Evolutionary conservation across 2,888 invertebrate species (phyloP), one percentile per base, ranked within the genome.

Genomic region (Sphaerophoria rueppellii): DNA sequence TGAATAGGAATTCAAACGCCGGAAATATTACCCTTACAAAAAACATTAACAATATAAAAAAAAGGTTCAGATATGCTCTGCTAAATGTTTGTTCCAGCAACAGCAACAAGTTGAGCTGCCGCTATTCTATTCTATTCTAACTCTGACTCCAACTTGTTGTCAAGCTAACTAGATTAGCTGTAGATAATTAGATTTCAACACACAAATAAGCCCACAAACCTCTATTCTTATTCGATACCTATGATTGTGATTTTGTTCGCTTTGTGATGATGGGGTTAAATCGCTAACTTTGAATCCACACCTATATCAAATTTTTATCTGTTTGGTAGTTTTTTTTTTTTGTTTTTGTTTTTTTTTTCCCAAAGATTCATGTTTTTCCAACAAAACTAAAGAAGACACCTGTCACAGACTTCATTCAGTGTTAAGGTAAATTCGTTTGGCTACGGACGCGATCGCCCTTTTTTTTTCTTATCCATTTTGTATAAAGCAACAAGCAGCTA

Each of bases 341-440:
- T n/a, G 12, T 55, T 55, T 55, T 34, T 6, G 34, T 35, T 6
- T 55, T 35, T 55, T 55, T 57, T 57, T 14, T 24, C 40, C n/a
- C n/a, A 32, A 46, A 61, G 50, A 65, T 50, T 65, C 50, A 48
- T 65, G 65, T 65, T 65, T 34, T n/a, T 65, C 50, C 50, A 65
- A 50, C 65, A 37, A 65, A 50, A 65, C 35, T 65, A 69, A 55
- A 57, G 67, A 63, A 63, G 70, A 63, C 80, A 80, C 80, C 80
- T 80, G 80, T 63, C 70, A 63, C 37, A 35, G 48, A 55, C 40
- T 69, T 67, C 58, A 79, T 75, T 80, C 67, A 80, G 80, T 80
- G 70, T 70, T 76, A 52, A 76, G 69, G 70, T 76, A 52, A 80
- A 57, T 76, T 80, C 70, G 76, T 70, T 80, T 76, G 63, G 63